These are phyloP conservation scores for Balaenoptera acutorostrata DNA, from an alignment of 2,113 vertebrate genomes.

Conservation along the genomic window DNA sequence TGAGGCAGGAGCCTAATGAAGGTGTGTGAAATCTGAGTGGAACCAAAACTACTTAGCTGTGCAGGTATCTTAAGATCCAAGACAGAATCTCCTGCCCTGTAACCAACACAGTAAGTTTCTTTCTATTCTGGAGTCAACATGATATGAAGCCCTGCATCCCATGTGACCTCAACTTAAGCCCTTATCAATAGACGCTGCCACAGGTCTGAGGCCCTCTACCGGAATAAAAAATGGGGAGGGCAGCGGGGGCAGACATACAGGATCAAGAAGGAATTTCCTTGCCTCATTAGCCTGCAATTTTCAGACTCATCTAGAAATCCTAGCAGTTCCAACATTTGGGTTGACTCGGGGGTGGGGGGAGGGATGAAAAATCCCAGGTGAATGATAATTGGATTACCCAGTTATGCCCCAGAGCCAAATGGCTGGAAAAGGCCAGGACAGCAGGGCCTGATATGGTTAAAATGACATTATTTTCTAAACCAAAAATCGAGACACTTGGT, in stretches of 20 bases:
- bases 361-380: constrained; percentile 62
- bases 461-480: constrained; percentile 40
- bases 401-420: constrained; percentile 58
- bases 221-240: not conserved
- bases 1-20: not conserved
- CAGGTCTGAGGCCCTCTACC: not conserved
- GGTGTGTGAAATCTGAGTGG: not conserved
- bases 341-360: not conserved
- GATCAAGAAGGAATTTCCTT: constrained; percentile 3
- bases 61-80: not conserved
- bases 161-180: not conserved
- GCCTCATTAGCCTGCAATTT: constrained; percentile 38
- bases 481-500: not conserved
- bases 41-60: not conserved
- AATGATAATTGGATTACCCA: constrained; percentile 69
- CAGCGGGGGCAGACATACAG: not conserved
- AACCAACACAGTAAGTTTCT: not conserved
- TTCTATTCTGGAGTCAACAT: constrained; percentile 24
- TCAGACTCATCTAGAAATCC: constrained; percentile 54
- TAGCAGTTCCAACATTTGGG: constrained; percentile 47
- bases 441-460: not conserved
- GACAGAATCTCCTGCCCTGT: not conserved
- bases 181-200: not conserved
- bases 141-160: not conserved
- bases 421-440: constrained; percentile 60